A percentile compares a stretch with the other conserved stretches of the same genome.
These are phyloP conservation scores for Scatophagus argus DNA, from an alignment of 2,113 vertebrate genomes.

Conservation along the genomic window DNA sequence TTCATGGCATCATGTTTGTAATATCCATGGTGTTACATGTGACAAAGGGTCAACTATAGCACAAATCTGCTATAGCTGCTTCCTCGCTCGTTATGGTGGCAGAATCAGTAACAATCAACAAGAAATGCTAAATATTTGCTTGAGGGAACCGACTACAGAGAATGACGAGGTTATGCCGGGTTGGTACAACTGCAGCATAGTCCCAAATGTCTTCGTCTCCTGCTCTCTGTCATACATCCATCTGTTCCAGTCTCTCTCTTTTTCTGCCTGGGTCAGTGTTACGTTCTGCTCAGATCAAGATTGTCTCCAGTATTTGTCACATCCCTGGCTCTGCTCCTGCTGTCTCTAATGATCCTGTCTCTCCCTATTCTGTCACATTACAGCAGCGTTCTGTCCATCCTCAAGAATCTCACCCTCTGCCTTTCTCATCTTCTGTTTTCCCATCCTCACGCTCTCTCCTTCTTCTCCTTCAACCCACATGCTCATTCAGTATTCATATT, in stretches of 20 bases:
- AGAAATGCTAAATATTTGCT: slow-evolving; percentile 1
- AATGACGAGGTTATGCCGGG: slow-evolving; percentile 40
- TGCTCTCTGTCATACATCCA: slow-evolving; percentile 58
- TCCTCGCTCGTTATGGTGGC: slow-evolving; percentile 16
- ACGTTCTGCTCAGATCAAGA: slow-evolving; percentile 61
- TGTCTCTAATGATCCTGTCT: slow-evolving; percentile 44
- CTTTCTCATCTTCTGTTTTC: slow-evolving; percentile 55
- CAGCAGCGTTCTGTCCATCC: slow-evolving; percentile 49
- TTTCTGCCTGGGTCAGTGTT: slow-evolving; percentile 67
- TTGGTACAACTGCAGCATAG: slow-evolving; percentile 37
- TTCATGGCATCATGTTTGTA: not conserved
- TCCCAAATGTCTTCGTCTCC: slow-evolving; percentile 52
- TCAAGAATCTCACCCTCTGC: slow-evolving; percentile 48
- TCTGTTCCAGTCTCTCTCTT: slow-evolving; percentile 71
- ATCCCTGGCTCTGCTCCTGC: slow-evolving; percentile 51
- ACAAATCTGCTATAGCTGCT: too few species aligned
- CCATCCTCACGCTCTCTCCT: slow-evolving; percentile 62
- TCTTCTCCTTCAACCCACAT: slow-evolving; percentile 71
- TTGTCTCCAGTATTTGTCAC: slow-evolving; percentile 63
- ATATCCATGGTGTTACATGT: too few species aligned
- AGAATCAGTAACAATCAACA: slow-evolving; percentile 14
- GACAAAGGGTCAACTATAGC: not conserved
- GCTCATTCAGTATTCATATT: slow-evolving; percentile 81
- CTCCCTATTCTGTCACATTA: slow-evolving; percentile 52
- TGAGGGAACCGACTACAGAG: slow-evolving; percentile 8